Base-by-base conservation (phyloP, 1,140 invertebrate species). In the Rhopalosiphum padi region DNA sequence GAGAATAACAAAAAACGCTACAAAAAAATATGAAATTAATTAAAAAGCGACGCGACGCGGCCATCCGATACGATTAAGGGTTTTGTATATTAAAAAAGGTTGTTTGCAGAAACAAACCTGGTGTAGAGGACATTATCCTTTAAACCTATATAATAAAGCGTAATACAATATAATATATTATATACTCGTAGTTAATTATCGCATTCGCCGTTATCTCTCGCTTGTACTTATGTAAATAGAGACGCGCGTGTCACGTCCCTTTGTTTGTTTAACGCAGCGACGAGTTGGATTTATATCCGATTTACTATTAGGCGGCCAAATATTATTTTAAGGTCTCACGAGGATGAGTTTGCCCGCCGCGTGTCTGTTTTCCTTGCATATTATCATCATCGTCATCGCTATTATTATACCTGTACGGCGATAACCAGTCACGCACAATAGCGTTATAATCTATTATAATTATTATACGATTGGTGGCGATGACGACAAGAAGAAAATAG, bases 221-320 rank as follows among this genome's bases (percentile, higher is more conserved):
- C 60, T 77, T 77, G 30, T 77, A 77, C 60, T 77, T 77, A 77
- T 77, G 60, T 77, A 77, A 77, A 77, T 77, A 77, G 4, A 77
- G 60, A n/a, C 60, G n/a, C 9, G 30, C 30, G 60, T 77, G 60
- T 77, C 60, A n/a, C n/a, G 60, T 77, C n/a, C 60, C 3, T 11
- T 77, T 41, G 83, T 85, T 85, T 41, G 37, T 85, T 85, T 15
- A 85, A 25, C 83, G 23, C 37, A 22, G 9, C 83, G 41, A 41
- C 41, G 37, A 41, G 37, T 41, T 7, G 41, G 11, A 85, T 85
- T 77, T 77, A 77, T 77, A 77, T 77, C 60, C 41, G 85, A 46
- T 86, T 86, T 86, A 86, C 85, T 86, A 77, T 77, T 86, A 86
- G 41, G 85, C 11, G 85, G 9, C 23, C 85, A 86, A 86, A 86